phyloP scores from a whole-genome alignment of 2,888 invertebrate genomes.

The Elegia similella region DNA sequence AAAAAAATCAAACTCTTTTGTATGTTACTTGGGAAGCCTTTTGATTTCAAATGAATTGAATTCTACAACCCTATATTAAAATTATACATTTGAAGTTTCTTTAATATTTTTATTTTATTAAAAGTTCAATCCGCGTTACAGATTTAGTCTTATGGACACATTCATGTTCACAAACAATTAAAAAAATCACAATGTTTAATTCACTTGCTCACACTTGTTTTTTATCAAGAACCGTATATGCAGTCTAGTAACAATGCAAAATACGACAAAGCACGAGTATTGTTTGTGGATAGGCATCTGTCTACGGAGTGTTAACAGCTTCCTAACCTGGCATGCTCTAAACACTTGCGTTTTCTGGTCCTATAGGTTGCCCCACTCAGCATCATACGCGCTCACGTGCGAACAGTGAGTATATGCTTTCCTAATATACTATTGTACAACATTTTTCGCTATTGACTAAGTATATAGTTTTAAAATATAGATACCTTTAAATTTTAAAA shows the following conservation, averaged over 20 bases:
- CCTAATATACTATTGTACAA: slow-evolving; percentile 42
- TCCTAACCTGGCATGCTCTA: slow-evolving; percentile 79
- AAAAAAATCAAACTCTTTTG: neutral
- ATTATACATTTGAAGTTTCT: too few species aligned
- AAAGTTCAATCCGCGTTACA: neutral
- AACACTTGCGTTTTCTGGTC: slow-evolving; percentile 75
- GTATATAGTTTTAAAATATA: neutral
- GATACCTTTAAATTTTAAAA: too few species aligned
- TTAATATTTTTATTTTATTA: neutral
- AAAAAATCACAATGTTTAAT: neutral
- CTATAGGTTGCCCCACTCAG: slow-evolving; percentile 83
- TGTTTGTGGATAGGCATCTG: slow-evolving; percentile 5
- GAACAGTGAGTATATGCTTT: slow-evolving; percentile 84
- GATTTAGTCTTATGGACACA: neutral
- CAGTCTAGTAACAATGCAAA: neutral
- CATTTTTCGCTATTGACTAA: slow-evolving; percentile 36
- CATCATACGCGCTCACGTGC: slow-evolving; percentile 84
- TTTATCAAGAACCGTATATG: neutral
- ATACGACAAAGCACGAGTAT: neutral
- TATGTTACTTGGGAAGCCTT: neutral
- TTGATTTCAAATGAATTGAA: neutral
- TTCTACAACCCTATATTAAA: neutral
- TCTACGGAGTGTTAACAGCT: slow-evolving; percentile 57
- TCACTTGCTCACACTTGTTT: neutral
- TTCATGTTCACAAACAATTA: slow-evolving; percentile 6